phyloP scores from a whole-genome alignment of 2,888 invertebrate genomes.

The Apeira syringaria region DNA sequence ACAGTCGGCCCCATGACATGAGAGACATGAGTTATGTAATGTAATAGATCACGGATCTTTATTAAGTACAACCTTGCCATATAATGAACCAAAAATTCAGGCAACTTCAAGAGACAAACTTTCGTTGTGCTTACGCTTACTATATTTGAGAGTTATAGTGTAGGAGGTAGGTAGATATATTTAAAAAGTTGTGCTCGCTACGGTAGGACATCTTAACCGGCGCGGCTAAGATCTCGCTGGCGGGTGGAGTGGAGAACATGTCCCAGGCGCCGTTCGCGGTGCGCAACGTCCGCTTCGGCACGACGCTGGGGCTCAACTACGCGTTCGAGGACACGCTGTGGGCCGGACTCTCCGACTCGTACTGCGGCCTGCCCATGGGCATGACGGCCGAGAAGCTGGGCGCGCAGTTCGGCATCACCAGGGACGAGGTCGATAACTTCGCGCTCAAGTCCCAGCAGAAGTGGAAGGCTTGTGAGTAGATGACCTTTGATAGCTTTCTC shows the following conservation, averaged over 20 bases:
- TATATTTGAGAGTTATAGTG: too few relatives aligned
- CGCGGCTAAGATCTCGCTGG: slow-evolving; percentile 92
- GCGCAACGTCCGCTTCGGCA: slow-evolving; percentile 94
- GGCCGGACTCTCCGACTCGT: slow-evolving; percentile 92
- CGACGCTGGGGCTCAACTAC: slow-evolving; percentile 89
- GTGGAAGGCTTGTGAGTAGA: slow-evolving; percentile 92
- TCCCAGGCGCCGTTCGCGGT: slow-evolving; percentile 95
- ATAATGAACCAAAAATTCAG: too few relatives aligned
- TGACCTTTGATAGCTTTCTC: too few relatives aligned
- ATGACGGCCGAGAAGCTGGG: slow-evolving; percentile 97
- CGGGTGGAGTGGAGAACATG: slow-evolving; percentile 98
- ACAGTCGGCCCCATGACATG: too few relatives aligned
- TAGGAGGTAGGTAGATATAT: too few relatives aligned
- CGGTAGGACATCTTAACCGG: slow-evolving; percentile 95
- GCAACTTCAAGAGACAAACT: too few relatives aligned
- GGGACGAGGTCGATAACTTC: slow-evolving; percentile 93
- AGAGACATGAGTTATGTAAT: too few relatives aligned
- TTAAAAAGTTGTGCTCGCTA: too few relatives aligned
- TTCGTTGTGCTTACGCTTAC: too few relatives aligned
- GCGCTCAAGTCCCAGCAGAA: slow-evolving; percentile 92
- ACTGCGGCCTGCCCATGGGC: slow-evolving; percentile 97
- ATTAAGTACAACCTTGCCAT: too few relatives aligned
- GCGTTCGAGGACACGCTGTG: slow-evolving; percentile 95
- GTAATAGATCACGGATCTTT: too few relatives aligned
- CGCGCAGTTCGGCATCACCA: slow-evolving; percentile 89